Evolutionary conservation across 2,888 invertebrate genomes (phyloP).

Genomic region (Tenthredo mesomela): DNA sequence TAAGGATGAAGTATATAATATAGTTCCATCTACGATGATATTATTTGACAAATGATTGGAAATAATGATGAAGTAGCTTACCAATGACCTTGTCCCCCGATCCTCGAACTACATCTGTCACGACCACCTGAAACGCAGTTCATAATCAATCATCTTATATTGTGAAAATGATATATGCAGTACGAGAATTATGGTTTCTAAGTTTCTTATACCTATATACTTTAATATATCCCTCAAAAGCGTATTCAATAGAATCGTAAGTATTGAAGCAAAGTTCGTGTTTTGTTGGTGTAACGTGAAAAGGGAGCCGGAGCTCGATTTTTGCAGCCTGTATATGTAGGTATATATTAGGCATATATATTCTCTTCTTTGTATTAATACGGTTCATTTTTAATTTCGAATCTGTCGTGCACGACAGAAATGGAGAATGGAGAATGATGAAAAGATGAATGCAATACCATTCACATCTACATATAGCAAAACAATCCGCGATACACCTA

Average conservation of each 20-base stretch:
- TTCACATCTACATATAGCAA: not conserved
- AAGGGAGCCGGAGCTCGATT: not conserved
- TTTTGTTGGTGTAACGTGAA: not conserved
- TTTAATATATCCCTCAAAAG: not conserved
- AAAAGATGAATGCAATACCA: not conserved
- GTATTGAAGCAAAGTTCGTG: not conserved
- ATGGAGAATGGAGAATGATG: too few species aligned
- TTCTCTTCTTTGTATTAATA: not conserved
- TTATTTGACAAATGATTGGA: not conserved
- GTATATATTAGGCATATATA: too few species aligned
- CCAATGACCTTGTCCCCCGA: constrained; percentile 66
- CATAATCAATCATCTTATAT: not conserved
- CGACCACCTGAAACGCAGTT: constrained; percentile 66
- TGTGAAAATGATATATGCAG: not conserved
- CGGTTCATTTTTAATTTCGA: not conserved
- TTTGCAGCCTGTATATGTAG: not conserved
- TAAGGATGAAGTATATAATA: not conserved
- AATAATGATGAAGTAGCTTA: constrained; percentile 59
- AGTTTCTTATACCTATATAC: not conserved
- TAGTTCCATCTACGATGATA: not conserved
- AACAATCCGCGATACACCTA: not conserved
- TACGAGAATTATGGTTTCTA: not conserved
- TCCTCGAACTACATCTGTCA: constrained; percentile 65
- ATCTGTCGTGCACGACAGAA: too few species aligned
- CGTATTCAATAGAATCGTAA: not conserved